A percentile compares a stretch with the other conserved stretches of the same genome.
phyloP scores from a whole-genome alignment of 23 tunicate genomes.

The Styela clava region DNA sequence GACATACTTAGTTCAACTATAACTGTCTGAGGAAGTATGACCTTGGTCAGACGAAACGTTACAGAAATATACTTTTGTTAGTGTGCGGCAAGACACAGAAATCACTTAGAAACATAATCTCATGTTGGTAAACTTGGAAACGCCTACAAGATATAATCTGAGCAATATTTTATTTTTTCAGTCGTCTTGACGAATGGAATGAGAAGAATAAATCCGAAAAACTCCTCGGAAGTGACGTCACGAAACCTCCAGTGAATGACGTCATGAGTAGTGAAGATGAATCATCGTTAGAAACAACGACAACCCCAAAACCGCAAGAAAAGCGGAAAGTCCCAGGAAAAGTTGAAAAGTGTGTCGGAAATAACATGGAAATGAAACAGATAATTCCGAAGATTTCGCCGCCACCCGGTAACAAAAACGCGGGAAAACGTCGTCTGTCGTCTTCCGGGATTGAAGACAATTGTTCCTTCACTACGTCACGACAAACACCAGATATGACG shows the following conservation, averaged over 20 bases:
- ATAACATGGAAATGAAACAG: background rate
- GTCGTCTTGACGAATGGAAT: slow-evolving; percentile 57
- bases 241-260: background rate
- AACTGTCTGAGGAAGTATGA: too few relatives aligned
- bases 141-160: too few relatives aligned
- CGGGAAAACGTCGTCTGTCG: slow-evolving; percentile 2
- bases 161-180: too few relatives aligned
- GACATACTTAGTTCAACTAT: too few relatives aligned
- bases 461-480: background rate
- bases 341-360: background rate
- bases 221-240: background rate
- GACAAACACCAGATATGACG: background rate
- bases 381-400: background rate
- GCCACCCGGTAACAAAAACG: slow-evolving; percentile 8
- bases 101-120: too few relatives aligned
- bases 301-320: background rate
- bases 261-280: background rate
- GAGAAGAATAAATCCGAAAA: slow-evolving; percentile 1
- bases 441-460: background rate
- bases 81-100: too few relatives aligned
- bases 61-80: too few relatives aligned
- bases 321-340: background rate
- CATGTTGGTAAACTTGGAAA: too few relatives aligned
- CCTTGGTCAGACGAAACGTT: too few relatives aligned
- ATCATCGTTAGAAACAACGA: background rate